A percentile compares a stretch with the other conserved stretches of the same genome.
Conservation (phyloP, 1,140 invertebrate species). For the Campodea augens region DNA sequence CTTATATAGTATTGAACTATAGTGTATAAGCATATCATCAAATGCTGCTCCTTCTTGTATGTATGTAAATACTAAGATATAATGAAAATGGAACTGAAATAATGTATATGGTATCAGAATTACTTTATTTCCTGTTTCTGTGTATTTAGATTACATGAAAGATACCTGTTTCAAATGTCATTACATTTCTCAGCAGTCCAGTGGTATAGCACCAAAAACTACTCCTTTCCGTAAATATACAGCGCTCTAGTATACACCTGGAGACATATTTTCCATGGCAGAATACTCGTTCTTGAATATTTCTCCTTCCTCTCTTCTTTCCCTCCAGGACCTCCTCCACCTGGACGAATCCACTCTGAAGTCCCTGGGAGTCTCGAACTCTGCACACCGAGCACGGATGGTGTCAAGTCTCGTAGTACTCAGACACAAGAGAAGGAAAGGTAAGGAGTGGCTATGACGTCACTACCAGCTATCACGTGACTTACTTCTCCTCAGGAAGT, state of each 20-base stretch:
- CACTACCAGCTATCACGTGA: too few relatives aligned
- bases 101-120: too few relatives aligned
- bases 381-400: constrained; percentile 37
- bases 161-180: background rate
- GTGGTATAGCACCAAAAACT: too few relatives aligned
- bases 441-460: too few relatives aligned
- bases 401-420: constrained; percentile 39
- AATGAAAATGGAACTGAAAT: too few relatives aligned
- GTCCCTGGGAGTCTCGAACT: constrained; percentile 36
- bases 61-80: background rate
- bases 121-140: too few relatives aligned
- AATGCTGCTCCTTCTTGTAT: background rate
- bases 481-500: too few relatives aligned
- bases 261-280: background rate
- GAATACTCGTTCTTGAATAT: background rate
- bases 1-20: background rate
- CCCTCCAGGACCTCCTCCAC: constrained; percentile 31
- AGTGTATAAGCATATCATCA: background rate
- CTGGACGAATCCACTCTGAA: constrained; percentile 37
- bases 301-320: constrained; percentile 1
- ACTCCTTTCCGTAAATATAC: too few relatives aligned
- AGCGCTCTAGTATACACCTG: background rate
- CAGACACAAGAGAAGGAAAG: constrained; percentile 31
- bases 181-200: background rate
- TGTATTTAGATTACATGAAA: too few relatives aligned